Conservation (phyloP, 2,888 invertebrate species). For the Plebejus argus region DNA sequence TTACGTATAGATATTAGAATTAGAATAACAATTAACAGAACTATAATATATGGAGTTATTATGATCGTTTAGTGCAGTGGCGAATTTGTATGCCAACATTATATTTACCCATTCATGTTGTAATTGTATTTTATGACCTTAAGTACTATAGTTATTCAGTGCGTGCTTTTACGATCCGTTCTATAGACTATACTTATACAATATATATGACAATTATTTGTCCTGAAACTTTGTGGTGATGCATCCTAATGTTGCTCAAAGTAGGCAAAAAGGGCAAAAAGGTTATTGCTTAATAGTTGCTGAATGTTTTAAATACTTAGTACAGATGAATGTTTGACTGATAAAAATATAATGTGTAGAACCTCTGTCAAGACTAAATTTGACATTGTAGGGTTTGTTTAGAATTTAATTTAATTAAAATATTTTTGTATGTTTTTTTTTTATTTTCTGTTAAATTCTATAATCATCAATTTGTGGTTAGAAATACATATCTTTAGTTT, state of each 20-base stretch:
- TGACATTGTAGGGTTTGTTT: background rate
- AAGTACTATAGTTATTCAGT: background rate
- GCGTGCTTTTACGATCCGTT: background rate
- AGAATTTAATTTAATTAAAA: slow-evolving; percentile 31
- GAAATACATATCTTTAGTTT: slow-evolving; percentile 2
- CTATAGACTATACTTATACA: background rate
- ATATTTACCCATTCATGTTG: background rate
- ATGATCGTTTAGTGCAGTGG: background rate
- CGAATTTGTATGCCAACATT: slow-evolving; percentile 4
- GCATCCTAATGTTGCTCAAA: slow-evolving; percentile 18
- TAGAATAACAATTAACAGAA: slow-evolving; percentile 15
- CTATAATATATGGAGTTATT: slow-evolving; percentile 4
- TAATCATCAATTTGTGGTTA: background rate
- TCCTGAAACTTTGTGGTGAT: slow-evolving; percentile 9
- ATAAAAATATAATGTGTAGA: background rate
- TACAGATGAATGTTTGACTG: slow-evolving; percentile 22
- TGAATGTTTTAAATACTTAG: background rate
- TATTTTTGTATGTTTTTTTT: slow-evolving; percentile 26
- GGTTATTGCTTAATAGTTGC: background rate
- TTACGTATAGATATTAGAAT: slow-evolving; percentile 27
- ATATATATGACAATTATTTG: slow-evolving; percentile 11
- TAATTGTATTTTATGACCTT: slow-evolving; percentile 17
- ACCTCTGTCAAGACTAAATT: slow-evolving; percentile 5
- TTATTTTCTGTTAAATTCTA: slow-evolving; percentile 8
- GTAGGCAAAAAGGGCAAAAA: slow-evolving; percentile 24